Evolutionary conservation across 2,113 vertebrate genomes (phyloP).

Genomic region (Prunella himalayana): DNA sequence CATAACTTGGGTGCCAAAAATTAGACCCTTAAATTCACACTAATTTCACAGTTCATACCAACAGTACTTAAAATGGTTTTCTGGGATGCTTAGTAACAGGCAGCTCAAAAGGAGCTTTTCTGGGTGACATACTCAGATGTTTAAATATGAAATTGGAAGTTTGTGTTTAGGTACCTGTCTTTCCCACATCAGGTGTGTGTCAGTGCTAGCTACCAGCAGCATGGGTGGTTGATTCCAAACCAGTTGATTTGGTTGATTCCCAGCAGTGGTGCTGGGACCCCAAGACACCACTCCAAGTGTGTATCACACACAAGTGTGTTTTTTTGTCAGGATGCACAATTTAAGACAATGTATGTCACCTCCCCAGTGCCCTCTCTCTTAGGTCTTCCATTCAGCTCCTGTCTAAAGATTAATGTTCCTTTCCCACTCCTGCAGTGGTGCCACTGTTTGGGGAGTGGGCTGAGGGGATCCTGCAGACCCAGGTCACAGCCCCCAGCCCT

Average conservation of each 20-base stretch:
- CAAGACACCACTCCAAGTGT: background rate
- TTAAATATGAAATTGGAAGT: background rate
- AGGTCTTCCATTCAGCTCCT: background rate
- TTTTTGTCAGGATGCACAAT: background rate
- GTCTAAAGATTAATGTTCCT: background rate
- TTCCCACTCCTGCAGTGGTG: background rate
- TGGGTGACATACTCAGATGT: background rate
- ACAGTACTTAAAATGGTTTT: background rate
- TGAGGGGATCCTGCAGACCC: background rate
- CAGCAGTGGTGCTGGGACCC: background rate
- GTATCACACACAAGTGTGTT: background rate
- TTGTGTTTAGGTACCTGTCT: background rate
- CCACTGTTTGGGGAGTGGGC: background rate
- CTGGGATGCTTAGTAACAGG: background rate
- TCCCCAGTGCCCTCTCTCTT: background rate
- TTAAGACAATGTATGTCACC: background rate
- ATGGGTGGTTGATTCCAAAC: background rate
- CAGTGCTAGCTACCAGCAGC: background rate
- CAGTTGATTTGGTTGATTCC: too few relatives aligned
- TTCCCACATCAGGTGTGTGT: background rate
- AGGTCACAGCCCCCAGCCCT: background rate
- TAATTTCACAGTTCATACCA: background rate
- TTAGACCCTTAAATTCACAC: background rate
- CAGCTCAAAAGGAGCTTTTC: background rate
- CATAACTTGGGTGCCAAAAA: background rate